Evolutionary conservation across 1,140 invertebrate species (phyloP), one percentile per base, ranked within the genome.

Genomic region (Hylaeus volcanicus): DNA sequence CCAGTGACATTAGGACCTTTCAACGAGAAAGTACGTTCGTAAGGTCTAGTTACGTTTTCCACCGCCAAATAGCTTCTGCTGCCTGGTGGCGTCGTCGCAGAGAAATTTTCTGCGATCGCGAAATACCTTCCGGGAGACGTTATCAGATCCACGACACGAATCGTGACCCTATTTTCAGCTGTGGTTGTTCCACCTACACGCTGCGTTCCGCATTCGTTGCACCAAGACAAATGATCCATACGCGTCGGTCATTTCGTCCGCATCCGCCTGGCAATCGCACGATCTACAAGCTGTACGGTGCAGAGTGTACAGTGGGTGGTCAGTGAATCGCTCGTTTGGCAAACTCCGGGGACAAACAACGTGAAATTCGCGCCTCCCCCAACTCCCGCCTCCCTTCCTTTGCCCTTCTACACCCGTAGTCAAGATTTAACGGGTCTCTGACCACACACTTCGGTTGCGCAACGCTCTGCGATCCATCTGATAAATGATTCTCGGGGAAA

Each of bases 261-360:
- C 90, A 90, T 91, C 88, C 84, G 86, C 82, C 78, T 73, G 74
- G 85, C 85, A 90, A 92, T 92, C 90, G 79, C 69, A 84, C 82
- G 82, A 92, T 92, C 91, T 92, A 92, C 91, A 92, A 89, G 88
- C 89, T 88, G 88, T 87, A 86, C 88, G 85, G 82, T 81, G 78
- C 81, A 86, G 79, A 83, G 76, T 81, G 86, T 89, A 81, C 90
- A 89, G 91, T 92, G 91, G 91, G 91, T 92, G 91, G 91, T 90
- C 91, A 85, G 71, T 74, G 83, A 78, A 85, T 86, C 79, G 79
- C 83, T 85, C 83, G 79, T 86, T 85, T 85, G 75, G 79, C 83
- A 76, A 86, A 61, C 68, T 65, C 37, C 65, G 58, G 79, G 61
- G 79, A 85, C 79, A 73, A 72, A 82, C 83, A 78, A 86, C 79